phyloP scores from a whole-genome alignment of 2,113 vertebrate genomes.

The Microcebus murinus region DNA sequence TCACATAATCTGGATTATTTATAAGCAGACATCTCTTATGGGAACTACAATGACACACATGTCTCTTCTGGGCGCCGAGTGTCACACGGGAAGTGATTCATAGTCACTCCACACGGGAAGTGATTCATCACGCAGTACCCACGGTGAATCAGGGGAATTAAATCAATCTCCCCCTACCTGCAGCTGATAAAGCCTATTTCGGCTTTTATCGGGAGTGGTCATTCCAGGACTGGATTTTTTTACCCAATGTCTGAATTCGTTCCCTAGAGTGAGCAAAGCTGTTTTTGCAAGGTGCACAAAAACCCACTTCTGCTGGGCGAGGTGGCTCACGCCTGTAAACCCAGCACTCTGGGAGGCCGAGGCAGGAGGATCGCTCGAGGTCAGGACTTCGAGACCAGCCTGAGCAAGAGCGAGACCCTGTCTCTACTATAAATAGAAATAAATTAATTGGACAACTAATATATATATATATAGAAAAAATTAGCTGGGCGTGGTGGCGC shows the following conservation, averaged over 20 bases:
- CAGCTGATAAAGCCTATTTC: slow-evolving; percentile 32
- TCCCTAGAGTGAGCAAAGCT: slow-evolving; percentile 3
- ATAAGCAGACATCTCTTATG: neutral
- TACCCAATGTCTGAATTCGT: slow-evolving; percentile 26
- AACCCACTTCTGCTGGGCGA: too few species aligned
- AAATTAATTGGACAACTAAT: too few species aligned
- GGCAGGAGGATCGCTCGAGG: too few species aligned
- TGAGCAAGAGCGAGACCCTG: too few species aligned
- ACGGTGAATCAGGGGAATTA: slow-evolving; percentile 59
- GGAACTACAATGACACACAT: neutral
- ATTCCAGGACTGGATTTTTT: slow-evolving; percentile 20
- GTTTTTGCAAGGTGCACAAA: neutral
- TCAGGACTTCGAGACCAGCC: too few species aligned
- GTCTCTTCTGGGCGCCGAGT: neutral
- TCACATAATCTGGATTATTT: neutral
- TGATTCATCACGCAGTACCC: slow-evolving; percentile 54
- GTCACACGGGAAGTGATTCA: slow-evolving; percentile 56
- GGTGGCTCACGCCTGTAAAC: too few species aligned
- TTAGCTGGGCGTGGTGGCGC: too few species aligned
- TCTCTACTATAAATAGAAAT: too few species aligned
- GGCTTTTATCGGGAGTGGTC: neutral
- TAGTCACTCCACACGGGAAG: neutral
- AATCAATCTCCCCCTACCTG: neutral
- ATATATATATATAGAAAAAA: too few species aligned
- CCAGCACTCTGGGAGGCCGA: too few species aligned